Percentiles rank a stretch among this genome's conserved stretches.
These are phyloP conservation scores for Minunthozetes semirufus DNA, from an alignment of 2,888 invertebrate genomes.

Conservation along the genomic window DNA sequence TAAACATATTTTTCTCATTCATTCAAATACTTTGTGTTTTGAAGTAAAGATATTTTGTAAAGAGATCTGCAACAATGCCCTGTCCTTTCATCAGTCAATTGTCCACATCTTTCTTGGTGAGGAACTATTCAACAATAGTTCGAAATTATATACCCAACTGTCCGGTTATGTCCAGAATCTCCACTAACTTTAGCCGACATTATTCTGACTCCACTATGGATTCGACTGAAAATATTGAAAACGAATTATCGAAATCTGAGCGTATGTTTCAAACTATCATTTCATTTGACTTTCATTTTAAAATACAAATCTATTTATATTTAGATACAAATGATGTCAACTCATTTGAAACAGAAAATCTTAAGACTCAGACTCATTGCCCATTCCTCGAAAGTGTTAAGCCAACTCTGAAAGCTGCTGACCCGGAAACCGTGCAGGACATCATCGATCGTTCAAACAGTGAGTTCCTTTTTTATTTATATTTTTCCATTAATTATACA, in stretches of 20 bases:
- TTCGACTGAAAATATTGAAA: slow-evolving; percentile 7
- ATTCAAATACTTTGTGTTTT: neutral
- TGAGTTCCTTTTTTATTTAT: neutral
- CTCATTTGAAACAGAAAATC: neutral
- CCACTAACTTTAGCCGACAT: neutral
- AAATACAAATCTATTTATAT: no score
- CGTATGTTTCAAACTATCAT: neutral
- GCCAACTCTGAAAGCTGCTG: slow-evolving; percentile 58
- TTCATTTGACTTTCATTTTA: neutral
- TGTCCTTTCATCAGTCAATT: slow-evolving; percentile 39
- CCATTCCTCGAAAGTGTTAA: slow-evolving; percentile 57
- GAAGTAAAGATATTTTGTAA: neutral
- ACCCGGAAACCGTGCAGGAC: slow-evolving; percentile 61
- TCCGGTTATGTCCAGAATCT: slow-evolving; percentile 31
- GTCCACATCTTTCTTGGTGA: slow-evolving; percentile 30
- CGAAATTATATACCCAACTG: slow-evolving; percentile 30
- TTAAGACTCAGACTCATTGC: slow-evolving; percentile 49
- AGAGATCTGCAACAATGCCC: slow-evolving; percentile 32
- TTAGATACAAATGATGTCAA: neutral
- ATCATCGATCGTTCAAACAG: slow-evolving; percentile 49
- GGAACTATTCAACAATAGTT: slow-evolving; percentile 29
- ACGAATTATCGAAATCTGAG: neutral
- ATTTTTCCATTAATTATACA: neutral
- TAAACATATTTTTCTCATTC: neutral
- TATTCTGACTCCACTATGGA: slow-evolving; percentile 1